Evolutionary conservation across 2,113 vertebrate genomes (phyloP).

Genomic region (Cariama cristata): DNA sequence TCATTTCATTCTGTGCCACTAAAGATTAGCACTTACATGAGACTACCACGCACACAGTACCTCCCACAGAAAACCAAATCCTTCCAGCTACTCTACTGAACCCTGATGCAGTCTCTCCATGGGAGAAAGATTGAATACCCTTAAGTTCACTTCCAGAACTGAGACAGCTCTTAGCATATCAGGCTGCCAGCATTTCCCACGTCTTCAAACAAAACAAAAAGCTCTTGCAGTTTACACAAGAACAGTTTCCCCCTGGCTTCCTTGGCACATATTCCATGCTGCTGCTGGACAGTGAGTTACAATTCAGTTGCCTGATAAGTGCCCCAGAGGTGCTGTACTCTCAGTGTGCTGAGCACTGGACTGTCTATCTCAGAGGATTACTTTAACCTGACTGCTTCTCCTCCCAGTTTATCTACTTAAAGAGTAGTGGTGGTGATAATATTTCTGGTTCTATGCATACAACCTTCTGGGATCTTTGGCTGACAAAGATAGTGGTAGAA

Average conservation of each 20-base stretch:
- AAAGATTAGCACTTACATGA: not conserved
- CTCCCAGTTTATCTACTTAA: not conserved
- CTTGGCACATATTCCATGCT: not conserved
- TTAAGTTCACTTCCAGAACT: not conserved
- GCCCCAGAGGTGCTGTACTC: not conserved
- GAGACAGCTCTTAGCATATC: not conserved
- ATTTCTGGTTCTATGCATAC: not conserved
- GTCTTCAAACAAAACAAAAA: not conserved
- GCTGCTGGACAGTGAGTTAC: not conserved
- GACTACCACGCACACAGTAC: not conserved
- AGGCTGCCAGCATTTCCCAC: not conserved
- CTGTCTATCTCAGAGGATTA: not conserved
- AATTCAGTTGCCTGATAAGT: not conserved
- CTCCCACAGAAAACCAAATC: not conserved
- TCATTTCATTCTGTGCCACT: not conserved
- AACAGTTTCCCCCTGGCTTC: not conserved
- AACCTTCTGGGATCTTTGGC: not conserved
- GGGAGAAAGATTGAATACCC: not conserved
- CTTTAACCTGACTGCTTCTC: not conserved
- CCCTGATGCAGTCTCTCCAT: not conserved
- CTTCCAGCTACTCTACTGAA: not conserved
- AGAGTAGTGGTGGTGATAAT: not conserved
- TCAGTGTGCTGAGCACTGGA: not conserved
- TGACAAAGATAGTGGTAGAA: not conserved
- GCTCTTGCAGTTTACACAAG: not conserved